Percentiles rank a stretch among this genome's conserved stretches.
These are phyloP conservation scores for Cynopterus sphinx DNA, from an alignment of 2,797 vertebrate species.

Conservation along the genomic window DNA sequence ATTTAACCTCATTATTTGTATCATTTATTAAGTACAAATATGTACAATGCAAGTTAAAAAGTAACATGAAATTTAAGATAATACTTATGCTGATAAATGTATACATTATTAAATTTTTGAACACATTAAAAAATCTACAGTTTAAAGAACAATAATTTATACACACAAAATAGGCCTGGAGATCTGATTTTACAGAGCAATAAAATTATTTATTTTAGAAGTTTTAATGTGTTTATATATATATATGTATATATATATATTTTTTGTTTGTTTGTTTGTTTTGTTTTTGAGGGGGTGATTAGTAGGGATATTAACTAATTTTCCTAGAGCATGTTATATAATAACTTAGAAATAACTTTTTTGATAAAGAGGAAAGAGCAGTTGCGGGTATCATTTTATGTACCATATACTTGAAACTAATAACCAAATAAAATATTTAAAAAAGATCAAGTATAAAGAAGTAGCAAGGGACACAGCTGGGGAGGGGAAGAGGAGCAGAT, in stretches of 20 bases:
- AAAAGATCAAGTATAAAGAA: neutral
- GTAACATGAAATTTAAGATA: neutral
- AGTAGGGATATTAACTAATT: neutral
- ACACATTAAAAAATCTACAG: neutral
- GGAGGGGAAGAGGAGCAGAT: neutral
- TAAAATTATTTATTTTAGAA: neutral
- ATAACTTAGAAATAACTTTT: neutral
- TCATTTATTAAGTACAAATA: neutral
- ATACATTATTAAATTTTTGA: slow-evolving; percentile 4
- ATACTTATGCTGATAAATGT: neutral
- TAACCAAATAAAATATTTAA: no score
- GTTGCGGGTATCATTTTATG: no score
- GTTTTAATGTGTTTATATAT: no score
- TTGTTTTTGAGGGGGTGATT: neutral
- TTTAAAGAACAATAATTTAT: slow-evolving; percentile 30
- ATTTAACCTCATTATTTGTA: neutral
- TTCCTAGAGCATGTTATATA: neutral
- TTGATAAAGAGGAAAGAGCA: no score
- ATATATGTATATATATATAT: neutral
- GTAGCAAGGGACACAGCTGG: neutral
- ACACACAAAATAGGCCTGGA: neutral
- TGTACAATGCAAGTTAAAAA: neutral
- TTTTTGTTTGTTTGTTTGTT: no score
- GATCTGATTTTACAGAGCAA: neutral
- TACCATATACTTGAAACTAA: no score